Percentiles rank a stretch among this genome's conserved stretches.
These are phyloP conservation scores for Spatulosminthurus flaviceps DNA, from an alignment of 2,888 invertebrate genomes.

Conservation along the genomic window DNA sequence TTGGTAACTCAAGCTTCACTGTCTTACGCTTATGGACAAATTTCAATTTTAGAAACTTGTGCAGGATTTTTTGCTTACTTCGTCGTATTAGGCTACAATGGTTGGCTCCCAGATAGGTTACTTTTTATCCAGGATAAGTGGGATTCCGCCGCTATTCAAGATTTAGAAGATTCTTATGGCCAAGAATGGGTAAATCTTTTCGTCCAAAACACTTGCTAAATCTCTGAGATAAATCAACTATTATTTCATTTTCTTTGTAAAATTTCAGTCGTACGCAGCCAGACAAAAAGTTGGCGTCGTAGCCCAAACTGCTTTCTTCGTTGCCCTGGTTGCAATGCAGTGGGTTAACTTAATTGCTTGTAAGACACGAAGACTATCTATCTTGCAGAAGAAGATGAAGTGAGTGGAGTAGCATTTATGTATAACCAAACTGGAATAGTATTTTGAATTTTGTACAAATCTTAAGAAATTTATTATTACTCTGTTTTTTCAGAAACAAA, in stretches of 20 bases:
- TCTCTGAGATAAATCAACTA: no score
- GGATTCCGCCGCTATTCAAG: conserved; percentile 69
- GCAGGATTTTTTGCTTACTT: conserved; percentile 71
- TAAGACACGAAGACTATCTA: conserved; percentile 50
- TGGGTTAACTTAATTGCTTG: conserved; percentile 53
- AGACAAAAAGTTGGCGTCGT: conserved; percentile 48
- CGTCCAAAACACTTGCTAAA: neutral
- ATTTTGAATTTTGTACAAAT: neutral
- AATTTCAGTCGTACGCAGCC: conserved; percentile 40
- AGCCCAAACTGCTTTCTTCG: conserved; percentile 56
- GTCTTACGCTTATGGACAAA: conserved; percentile 55
- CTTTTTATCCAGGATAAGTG: conserved; percentile 68
- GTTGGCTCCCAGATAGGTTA: conserved; percentile 68
- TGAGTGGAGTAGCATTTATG: conserved; percentile 29
- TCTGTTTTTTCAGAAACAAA: conserved; percentile 46
- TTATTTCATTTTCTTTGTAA: neutral
- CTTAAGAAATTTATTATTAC: neutral
- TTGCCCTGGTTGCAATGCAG: conserved; percentile 56
- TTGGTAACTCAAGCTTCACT: conserved; percentile 50
- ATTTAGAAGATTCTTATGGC: conserved; percentile 69
- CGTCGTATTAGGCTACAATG: conserved; percentile 70
- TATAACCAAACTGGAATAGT: neutral
- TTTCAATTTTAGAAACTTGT: conserved; percentile 68
- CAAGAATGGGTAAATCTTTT: conserved; percentile 64
- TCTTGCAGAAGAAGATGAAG: conserved; percentile 50